Percentiles rank a stretch among this genome's conserved stretches.
Conservation (phyloP, 2,888 invertebrate species). For the Melanophora roralis region DNA sequence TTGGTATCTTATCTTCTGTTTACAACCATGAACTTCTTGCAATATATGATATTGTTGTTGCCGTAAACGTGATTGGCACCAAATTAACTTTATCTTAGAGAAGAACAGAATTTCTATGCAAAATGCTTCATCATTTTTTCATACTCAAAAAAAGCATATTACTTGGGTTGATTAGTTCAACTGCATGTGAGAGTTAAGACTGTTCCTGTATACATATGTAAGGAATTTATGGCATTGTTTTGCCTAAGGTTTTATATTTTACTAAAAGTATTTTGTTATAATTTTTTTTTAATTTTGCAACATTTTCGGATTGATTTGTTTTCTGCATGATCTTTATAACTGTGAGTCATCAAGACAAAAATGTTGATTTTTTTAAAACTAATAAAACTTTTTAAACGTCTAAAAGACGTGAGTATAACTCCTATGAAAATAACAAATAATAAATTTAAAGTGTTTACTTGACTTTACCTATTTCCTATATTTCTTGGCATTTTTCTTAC, state of each 20-base stretch:
- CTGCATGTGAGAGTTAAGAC: not conserved
- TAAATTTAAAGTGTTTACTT: no score
- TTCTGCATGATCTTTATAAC: not conserved
- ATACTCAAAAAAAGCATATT: not conserved
- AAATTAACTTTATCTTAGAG: conserved; percentile 40
- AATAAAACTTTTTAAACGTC: not conserved
- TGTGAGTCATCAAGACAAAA: not conserved
- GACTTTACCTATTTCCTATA: no score
- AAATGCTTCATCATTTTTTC: conserved; percentile 43
- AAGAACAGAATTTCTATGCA: conserved; percentile 43
- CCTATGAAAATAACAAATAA: not conserved
- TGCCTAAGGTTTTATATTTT: not conserved
- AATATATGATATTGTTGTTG: conserved; percentile 10
- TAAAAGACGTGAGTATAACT: not conserved
- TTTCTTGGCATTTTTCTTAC: no score
- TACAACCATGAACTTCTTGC: conserved; percentile 4
- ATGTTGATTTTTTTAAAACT: not conserved
- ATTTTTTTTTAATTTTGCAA: no score
- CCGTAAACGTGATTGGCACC: conserved; percentile 46
- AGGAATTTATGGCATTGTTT: not conserved
- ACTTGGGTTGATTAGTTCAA: not conserved
- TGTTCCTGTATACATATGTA: not conserved
- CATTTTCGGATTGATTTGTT: not conserved
- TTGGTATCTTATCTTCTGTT: not conserved
- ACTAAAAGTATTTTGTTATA: no score